These are phyloP conservation scores for Aricia agestis DNA, from an alignment of 1,140 invertebrate species.

Conservation along the genomic window DNA sequence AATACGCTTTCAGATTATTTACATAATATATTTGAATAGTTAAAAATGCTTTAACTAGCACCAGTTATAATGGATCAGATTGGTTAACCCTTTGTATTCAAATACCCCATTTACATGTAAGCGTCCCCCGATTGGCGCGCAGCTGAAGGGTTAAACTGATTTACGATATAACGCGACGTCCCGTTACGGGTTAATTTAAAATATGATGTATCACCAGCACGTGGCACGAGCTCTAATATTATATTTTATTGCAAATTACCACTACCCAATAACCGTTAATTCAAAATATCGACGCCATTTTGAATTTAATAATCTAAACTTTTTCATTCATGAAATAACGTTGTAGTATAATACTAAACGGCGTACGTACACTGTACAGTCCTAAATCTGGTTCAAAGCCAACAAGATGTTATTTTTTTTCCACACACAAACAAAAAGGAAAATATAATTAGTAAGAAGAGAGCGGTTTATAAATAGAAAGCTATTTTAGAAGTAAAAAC, in stretches of 20 bases:
- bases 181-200: slow-evolving; percentile 22
- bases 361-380: no score
- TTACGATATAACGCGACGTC: slow-evolving; percentile 17
- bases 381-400: no score
- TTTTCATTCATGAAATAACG: no score
- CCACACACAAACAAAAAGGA: not conserved
- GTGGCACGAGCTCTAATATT: not conserved
- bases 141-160: slow-evolving; percentile 23
- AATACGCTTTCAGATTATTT: not conserved
- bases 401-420: not conserved
- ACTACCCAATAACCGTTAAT: slow-evolving; percentile 9
- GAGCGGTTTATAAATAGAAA: not conserved
- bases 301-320: not conserved
- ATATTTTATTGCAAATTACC: slow-evolving; percentile 12
- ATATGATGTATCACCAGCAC: slow-evolving; percentile 18
- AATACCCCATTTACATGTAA: slow-evolving; percentile 31
- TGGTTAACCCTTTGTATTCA: slow-evolving; percentile 28
- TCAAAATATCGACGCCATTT: not conserved
- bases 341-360: no score
- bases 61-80: not conserved
- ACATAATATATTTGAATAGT: not conserved
- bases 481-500: not conserved
- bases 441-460: not conserved
- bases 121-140: slow-evolving; percentile 21
- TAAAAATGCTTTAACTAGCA: not conserved